Evolutionary conservation across 2,797 vertebrate species (phyloP).

Genomic region (Hippoglossus hippoglossus): DNA sequence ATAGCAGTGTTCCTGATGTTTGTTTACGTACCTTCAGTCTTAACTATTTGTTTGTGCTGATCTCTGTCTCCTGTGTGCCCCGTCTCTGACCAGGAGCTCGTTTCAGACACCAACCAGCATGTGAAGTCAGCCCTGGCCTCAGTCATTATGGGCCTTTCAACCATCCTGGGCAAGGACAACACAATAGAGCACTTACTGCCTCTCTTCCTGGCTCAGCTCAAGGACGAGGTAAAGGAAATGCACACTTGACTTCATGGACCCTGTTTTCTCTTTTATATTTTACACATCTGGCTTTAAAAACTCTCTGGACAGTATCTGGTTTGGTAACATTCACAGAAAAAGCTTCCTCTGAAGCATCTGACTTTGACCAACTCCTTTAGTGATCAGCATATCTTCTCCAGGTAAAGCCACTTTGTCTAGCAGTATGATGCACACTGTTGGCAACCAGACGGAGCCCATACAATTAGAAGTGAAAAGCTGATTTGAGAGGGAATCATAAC

Average conservation of each 20-base stretch:
- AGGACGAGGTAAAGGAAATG: conserved; percentile 87
- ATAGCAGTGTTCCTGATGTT: conserved; percentile 18
- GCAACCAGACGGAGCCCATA: conserved; percentile 38
- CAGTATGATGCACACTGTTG: conserved; percentile 51
- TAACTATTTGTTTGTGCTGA: conserved; percentile 45
- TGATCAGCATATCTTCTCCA: conserved; percentile 22
- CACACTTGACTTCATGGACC: conserved; percentile 4
- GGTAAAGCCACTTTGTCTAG: conserved; percentile 26
- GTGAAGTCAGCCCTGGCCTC: conserved; percentile 91
- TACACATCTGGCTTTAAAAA: conserved; percentile 23
- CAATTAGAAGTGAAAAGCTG: conserved; percentile 38
- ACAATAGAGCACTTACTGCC: conserved; percentile 91
- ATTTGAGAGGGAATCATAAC: conserved; percentile 28
- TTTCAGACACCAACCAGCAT: conserved; percentile 91
- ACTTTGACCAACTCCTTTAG: conserved; percentile 18
- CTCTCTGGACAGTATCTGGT: background rate
- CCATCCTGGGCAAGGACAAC: conserved; percentile 91
- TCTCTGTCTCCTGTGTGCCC: conserved; percentile 46
- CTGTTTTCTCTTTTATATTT: conserved; percentile 10
- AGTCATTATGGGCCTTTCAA: conserved; percentile 91
- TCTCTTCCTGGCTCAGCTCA: conserved; percentile 90
- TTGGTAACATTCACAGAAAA: conserved; percentile 17
- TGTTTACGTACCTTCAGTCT: conserved; percentile 24
- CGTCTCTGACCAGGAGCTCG: conserved; percentile 81
- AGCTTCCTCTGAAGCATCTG: background rate